These are phyloP conservation scores for Nycteola revayana DNA, from an alignment of 2,888 invertebrate species.

Conservation along the genomic window DNA sequence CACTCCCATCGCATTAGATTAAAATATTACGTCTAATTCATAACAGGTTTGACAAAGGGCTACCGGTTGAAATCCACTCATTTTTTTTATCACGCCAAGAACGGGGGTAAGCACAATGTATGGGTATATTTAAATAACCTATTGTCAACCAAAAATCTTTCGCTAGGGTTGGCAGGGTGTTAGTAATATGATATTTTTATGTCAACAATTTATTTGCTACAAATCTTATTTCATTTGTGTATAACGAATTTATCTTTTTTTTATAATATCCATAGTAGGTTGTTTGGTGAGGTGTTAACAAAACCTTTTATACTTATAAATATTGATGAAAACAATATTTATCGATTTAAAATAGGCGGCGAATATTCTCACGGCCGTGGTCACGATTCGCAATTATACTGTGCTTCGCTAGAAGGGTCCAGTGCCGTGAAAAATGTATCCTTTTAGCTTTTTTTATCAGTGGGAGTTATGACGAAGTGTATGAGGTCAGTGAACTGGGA, in stretches of 20 bases:
- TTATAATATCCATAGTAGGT: too few relatives aligned
- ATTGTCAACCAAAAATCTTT: conserved; percentile 30
- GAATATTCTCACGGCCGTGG: conserved; percentile 30
- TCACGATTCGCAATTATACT: conserved; percentile 29
- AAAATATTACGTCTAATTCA: conserved; percentile 26
- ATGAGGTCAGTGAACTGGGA: too few relatives aligned
- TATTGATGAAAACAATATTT: conserved; percentile 20
- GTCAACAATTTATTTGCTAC: conserved; percentile 58
- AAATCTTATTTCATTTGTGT: conserved; percentile 37
- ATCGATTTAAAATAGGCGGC: conserved; percentile 15
- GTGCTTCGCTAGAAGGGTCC: conserved; percentile 19
- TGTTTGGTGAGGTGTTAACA: not conserved
- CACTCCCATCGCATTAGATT: conserved; percentile 17
- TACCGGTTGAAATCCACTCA: conserved; percentile 13
- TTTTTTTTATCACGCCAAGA: conserved; percentile 25
- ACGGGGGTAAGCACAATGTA: conserved; percentile 21
- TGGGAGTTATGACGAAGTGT: too few relatives aligned
- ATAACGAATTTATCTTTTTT: too few relatives aligned
- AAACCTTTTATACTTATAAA: conserved; percentile 2
- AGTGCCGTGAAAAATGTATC: not conserved
- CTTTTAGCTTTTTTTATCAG: too few relatives aligned
- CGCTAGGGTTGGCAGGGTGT: conserved; percentile 30
- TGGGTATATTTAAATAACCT: conserved; percentile 30
- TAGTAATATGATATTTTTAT: conserved; percentile 47
- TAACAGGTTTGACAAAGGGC: conserved; percentile 30